Evolutionary conservation across 2,797 vertebrate species (phyloP).

Genomic region (Poecilia gillii): DNA sequence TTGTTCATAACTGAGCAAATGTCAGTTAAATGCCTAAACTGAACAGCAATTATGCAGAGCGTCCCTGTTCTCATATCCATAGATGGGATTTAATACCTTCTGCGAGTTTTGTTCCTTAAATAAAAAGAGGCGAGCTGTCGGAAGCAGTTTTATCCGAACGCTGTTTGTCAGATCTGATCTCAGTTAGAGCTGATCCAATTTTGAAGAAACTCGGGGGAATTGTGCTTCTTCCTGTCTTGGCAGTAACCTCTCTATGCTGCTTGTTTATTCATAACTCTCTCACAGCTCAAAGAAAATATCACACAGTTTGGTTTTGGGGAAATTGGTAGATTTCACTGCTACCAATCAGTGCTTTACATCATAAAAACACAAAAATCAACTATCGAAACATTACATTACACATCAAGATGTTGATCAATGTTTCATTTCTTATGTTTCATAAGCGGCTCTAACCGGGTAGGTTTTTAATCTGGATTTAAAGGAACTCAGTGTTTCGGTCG

Average conservation of each 20-base stretch:
- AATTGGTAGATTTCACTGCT: neutral
- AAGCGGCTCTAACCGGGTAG: no score
- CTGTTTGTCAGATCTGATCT: constrained; percentile 56
- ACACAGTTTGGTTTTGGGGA: constrained; percentile 8
- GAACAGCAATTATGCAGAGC: constrained; percentile 39
- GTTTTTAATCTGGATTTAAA: neutral
- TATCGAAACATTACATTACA: no score
- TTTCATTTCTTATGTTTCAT: no score
- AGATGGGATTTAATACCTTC: constrained; percentile 35
- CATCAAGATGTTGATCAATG: no score
- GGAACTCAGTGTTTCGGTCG: neutral
- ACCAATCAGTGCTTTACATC: no score
- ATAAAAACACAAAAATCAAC: neutral
- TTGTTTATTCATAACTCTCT: constrained; percentile 46
- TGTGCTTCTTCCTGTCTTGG: constrained; percentile 14
- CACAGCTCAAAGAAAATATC: constrained; percentile 17
- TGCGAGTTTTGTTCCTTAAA: constrained; percentile 26
- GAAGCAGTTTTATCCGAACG: constrained; percentile 47
- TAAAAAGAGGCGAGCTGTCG: constrained; percentile 32
- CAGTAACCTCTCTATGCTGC: constrained; percentile 16
- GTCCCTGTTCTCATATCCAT: constrained; percentile 17
- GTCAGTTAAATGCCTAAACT: constrained; percentile 47
- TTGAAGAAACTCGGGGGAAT: constrained; percentile 31
- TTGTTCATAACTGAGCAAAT: constrained; percentile 49
- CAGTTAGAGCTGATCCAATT: constrained; percentile 51